A percentile compares a stretch with the other conserved stretches of the same genome.
These are phyloP conservation scores for Ataeniobius toweri DNA, from an alignment of 2,797 vertebrate species.

Conservation along the genomic window DNA sequence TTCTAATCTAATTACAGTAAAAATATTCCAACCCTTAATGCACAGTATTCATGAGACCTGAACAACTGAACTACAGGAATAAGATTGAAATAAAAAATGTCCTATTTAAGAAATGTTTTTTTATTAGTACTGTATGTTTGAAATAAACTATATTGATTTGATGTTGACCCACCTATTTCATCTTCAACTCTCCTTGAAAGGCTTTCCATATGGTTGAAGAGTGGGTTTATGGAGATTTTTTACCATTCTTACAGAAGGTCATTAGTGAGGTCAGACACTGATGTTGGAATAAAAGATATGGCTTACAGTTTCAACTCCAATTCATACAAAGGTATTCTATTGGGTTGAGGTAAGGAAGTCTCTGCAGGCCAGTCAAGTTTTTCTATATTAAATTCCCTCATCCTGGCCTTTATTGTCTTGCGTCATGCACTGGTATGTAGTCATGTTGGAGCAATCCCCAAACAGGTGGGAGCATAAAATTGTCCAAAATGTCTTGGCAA, in stretches of 20 bases:
- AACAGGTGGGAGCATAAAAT: too few species aligned
- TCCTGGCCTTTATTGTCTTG: too few species aligned
- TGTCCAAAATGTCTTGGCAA: too few species aligned
- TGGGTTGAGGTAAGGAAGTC: too few species aligned
- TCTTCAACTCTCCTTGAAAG: background rate
- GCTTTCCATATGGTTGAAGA: background rate
- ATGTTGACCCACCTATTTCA: background rate
- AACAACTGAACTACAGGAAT: slow-evolving; percentile 2
- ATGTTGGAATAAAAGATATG: background rate
- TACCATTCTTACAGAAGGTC: background rate
- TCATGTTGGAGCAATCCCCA: too few species aligned
- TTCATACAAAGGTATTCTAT: too few species aligned
- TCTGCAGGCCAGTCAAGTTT: too few species aligned
- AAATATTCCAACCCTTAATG: slow-evolving; percentile 52
- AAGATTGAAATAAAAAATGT: background rate
- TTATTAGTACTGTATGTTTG: background rate
- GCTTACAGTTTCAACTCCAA: background rate
- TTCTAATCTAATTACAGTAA: slow-evolving; percentile 70
- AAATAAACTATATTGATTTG: background rate
- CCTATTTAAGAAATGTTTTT: background rate
- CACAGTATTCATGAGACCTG: slow-evolving; percentile 32
- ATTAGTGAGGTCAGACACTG: background rate
- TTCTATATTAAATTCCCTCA: too few species aligned
- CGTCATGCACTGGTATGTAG: too few species aligned
- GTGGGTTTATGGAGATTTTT: background rate